phyloP scores from a whole-genome alignment of 2,113 vertebrate species.

The Oryzias melastigma region DNA sequence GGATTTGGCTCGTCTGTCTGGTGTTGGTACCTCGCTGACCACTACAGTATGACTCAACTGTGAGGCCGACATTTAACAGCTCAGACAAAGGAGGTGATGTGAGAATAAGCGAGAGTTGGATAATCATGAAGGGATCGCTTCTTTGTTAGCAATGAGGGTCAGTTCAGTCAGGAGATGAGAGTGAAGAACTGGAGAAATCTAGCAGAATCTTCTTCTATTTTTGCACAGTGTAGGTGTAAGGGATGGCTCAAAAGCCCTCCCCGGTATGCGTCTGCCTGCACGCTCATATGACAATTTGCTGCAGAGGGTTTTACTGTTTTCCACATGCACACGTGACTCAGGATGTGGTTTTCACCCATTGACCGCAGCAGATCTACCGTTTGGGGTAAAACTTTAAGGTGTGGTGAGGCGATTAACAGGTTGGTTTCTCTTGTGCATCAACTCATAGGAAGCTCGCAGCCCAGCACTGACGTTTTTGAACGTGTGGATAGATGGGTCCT shows the following conservation, averaged over 20 bases:
- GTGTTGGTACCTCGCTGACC: constrained; percentile 40
- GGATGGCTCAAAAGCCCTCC: constrained; percentile 5
- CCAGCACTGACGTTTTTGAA: constrained; percentile 22
- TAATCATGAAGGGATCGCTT: constrained; percentile 39
- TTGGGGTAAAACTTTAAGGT: constrained; percentile 9
- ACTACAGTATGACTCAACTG: constrained; percentile 51
- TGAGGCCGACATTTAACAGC: constrained; percentile 49
- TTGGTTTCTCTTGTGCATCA: constrained; percentile 13
- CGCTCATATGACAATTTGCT: constrained; percentile 24
- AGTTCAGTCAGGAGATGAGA: constrained; percentile 35
- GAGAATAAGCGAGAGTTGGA: constrained; percentile 44
- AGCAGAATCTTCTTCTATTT: constrained; percentile 16
- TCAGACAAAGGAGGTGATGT: constrained; percentile 59
- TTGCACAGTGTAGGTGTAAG: constrained; percentile 43
- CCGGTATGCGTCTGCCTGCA: neutral
- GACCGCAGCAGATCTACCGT: constrained; percentile 21
- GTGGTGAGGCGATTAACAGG: constrained; percentile 8
- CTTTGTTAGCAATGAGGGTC: constrained; percentile 35
- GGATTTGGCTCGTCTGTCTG: constrained; percentile 18
- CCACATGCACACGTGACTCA: constrained; percentile 23
- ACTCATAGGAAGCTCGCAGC: constrained; percentile 28
- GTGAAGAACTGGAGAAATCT: constrained; percentile 18
- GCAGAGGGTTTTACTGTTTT: constrained; percentile 27
- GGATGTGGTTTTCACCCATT: constrained; percentile 51
- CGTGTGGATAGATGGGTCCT: constrained; percentile 38